phyloP scores from a whole-genome alignment of 1,140 invertebrate species.

The Anastatus disparis region DNA sequence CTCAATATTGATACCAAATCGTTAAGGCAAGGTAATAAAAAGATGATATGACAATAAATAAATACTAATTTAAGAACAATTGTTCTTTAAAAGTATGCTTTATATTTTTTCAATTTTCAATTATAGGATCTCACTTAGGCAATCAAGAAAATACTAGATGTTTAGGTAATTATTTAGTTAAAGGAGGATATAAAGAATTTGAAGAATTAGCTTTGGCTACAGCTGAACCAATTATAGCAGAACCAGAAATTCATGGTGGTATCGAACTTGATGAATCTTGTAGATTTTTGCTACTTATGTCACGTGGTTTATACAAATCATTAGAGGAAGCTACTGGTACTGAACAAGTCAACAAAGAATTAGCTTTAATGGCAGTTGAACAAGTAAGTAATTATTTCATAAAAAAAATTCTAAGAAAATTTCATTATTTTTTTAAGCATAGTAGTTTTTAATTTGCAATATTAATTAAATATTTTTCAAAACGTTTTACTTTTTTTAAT shows the following conservation, averaged over 20 bases:
- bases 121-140: constrained; percentile 71
- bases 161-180: constrained; percentile 89
- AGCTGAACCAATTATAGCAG: constrained; percentile 83
- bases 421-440: too few species aligned
- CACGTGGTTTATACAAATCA: constrained; percentile 85
- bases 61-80: too few species aligned
- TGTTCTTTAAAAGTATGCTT: too few species aligned
- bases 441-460: constrained; percentile 3
- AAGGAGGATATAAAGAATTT: constrained; percentile 87
- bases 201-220: constrained; percentile 75
- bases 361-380: constrained; percentile 82
- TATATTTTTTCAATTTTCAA: constrained; percentile 17
- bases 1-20: constrained; percentile 76
- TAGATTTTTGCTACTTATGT: constrained; percentile 87
- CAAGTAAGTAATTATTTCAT: constrained; percentile 66
- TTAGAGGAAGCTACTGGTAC: constrained; percentile 83
- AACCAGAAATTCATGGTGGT: constrained; percentile 84
- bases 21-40: constrained; percentile 70
- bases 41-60: too few species aligned
- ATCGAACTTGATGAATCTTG: constrained; percentile 83
- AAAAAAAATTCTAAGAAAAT: too few species aligned
- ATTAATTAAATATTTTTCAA: not conserved
- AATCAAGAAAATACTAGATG: constrained; percentile 83
- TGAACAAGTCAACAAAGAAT: constrained; percentile 82
- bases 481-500: too few species aligned